Evolutionary conservation across 2,888 invertebrate species (phyloP), one percentile per base, ranked within the genome.

Genomic region (Rhimphoctona megacephalus): DNA sequence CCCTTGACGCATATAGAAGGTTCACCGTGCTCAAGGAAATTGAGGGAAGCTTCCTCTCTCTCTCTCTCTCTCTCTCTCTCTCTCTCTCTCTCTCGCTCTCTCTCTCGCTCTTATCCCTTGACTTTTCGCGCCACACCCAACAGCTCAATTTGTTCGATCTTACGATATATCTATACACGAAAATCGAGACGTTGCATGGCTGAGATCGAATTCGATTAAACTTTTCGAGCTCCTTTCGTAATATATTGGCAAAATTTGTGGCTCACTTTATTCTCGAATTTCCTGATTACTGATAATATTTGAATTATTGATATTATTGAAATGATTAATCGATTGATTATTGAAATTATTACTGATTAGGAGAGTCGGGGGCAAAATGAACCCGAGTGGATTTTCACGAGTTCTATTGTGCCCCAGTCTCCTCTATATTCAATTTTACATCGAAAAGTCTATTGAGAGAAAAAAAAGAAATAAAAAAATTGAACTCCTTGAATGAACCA

Each of bases 101-200:
- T 61, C 25, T 30, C 30, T 61, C 30, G 30, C 19, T 69, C 61
- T 43, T 52, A 72, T 52, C 36, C 39, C 52, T 67, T 52, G 33
- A 36, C 66, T 74, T 67, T 17, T 54, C 54, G 69, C 25, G 82
- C 77, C 83, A 73, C 81, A 67, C 77, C 80, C 74, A 52, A 57
- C 67, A 69, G 52, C 70, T 77, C 57, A 77, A 77, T 81, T 77
- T 49, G 61, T 77, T 77, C 79, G 22, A 76, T 76, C 57, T 72
- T 36, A 8, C 30, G 74, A 17, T 67, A 67, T 78, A 39, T 49
- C 14, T 66, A 66, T 22, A 43, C 9, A 14, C 11, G 46, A 61
- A 19, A 74, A 74, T 57, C 1, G 22, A 25, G 25, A 67, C 54
- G 67, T 78, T 78, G 19, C 67, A 67, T 25, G 14, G 19, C 39